Evolutionary conservation across 2,113 vertebrate genomes (phyloP).

Genomic region (Strix aluco): DNA sequence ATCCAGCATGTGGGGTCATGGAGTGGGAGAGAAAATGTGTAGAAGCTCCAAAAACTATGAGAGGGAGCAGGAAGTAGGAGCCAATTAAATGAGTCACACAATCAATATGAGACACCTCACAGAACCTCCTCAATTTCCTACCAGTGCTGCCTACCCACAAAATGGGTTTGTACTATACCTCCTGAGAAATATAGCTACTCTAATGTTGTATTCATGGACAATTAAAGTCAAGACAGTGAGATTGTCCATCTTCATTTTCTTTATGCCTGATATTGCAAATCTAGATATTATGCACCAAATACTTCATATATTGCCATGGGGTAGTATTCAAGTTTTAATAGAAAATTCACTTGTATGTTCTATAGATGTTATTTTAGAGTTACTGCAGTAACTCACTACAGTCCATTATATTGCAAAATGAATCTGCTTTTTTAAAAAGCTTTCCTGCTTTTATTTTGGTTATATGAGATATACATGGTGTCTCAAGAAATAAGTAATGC

Average conservation of each 20-base stretch:
- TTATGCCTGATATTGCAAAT: not conserved
- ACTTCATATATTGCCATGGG: not conserved
- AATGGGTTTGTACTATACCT: not conserved
- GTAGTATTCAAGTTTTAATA: not conserved
- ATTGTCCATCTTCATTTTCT: not conserved
- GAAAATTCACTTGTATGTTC: not conserved
- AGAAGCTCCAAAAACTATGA: not conserved
- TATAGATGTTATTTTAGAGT: not conserved
- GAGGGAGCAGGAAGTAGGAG: not conserved
- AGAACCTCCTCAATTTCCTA: not conserved
- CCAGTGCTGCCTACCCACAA: not conserved
- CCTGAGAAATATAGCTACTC: not conserved
- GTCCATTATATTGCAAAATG: not conserved
- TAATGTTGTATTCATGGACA: not conserved
- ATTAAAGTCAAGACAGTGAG: not conserved
- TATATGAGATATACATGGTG: not conserved
- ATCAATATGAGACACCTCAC: not conserved
- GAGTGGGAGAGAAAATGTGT: not conserved
- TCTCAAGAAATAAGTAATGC: not conserved
- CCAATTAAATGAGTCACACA: conserved; percentile 20
- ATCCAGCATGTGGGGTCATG: not conserved
- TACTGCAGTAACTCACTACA: not conserved
- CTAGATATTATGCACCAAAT: not conserved
- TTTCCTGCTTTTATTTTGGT: not conserved
- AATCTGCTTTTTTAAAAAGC: not conserved